phyloP scores from a whole-genome alignment of 2,113 vertebrate species.

The Rostratula benghalensis region DNA sequence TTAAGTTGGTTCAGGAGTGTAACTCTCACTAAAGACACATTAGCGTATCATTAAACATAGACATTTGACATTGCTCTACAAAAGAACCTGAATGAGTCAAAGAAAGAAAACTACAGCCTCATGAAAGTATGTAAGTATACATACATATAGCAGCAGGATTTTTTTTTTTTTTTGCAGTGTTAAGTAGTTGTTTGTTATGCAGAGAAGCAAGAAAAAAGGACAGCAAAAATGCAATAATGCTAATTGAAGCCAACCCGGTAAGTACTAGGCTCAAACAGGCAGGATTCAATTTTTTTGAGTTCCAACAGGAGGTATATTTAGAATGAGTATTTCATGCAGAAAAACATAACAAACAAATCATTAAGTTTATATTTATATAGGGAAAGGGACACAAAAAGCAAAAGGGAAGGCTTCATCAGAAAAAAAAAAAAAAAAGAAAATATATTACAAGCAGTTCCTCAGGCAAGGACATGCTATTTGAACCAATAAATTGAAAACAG shows the following conservation, averaged over 20 bases:
- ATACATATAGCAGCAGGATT: neutral
- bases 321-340: neutral
- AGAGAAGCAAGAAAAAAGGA: neutral
- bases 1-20: neutral
- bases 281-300: neutral
- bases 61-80: neutral
- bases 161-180: neutral
- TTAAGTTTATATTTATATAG: neutral
- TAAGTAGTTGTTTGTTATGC: neutral
- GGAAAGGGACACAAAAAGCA: neutral
- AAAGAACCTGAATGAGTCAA: neutral
- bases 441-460: slow-evolving; percentile 14
- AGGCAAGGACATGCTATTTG: slow-evolving; percentile 28
- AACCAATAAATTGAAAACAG: slow-evolving; percentile 27
- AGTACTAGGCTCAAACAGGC: neutral
- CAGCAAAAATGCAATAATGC: neutral
- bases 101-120: neutral
- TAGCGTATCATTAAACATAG: neutral
- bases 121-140: neutral
- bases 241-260: neutral
- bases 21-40: neutral
- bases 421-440: neutral
- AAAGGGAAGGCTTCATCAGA: neutral
- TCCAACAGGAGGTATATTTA: neutral
- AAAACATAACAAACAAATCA: neutral